A percentile compares a stretch with the other conserved stretches of the same genome.
These are phyloP conservation scores for Lepidotrigona ventralis DNA, from an alignment of 1,140 invertebrate species.

Conservation along the genomic window DNA sequence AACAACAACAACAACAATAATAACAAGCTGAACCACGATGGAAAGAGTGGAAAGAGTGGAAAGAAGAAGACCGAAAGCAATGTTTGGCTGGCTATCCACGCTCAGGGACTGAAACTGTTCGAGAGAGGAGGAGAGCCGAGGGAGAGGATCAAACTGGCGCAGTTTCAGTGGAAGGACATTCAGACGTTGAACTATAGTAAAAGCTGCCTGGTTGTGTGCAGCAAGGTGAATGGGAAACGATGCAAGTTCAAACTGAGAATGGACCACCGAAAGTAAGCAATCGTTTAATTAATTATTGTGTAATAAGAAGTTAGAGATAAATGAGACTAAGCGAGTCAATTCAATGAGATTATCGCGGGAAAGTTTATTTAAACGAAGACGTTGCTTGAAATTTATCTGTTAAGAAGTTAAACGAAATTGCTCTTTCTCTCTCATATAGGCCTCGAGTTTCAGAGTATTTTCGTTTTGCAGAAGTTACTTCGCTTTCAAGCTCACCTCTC, in stretches of 20 bases:
- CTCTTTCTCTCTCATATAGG: no score
- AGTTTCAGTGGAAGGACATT: conserved; percentile 85
- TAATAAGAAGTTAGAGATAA: background rate
- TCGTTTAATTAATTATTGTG: conserved; percentile 4
- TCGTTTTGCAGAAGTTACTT: conserved; percentile 83
- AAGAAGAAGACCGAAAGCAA: conserved; percentile 73
- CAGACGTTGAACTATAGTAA: conserved; percentile 88
- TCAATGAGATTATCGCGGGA: background rate
- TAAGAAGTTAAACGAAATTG: background rate
- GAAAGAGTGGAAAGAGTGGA: conserved; percentile 53
- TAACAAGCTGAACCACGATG: conserved; percentile 51
- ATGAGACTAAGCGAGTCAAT: background rate
- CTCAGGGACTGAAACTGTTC: conserved; percentile 74
- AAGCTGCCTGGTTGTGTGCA: conserved; percentile 84
- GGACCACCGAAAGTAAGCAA: conserved; percentile 85
- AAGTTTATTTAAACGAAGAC: background rate
- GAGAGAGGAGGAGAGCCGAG: conserved; percentile 72
- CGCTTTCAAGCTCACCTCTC: conserved; percentile 86
- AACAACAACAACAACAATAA: conserved; percentile 39
- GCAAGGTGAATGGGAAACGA: conserved; percentile 82
- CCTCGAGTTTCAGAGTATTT: conserved; percentile 16
- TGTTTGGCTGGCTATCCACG: conserved; percentile 78
- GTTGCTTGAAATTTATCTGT: no score
- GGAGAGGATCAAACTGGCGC: conserved; percentile 73
- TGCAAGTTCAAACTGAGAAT: conserved; percentile 88